phyloP scores from a whole-genome alignment of 2,888 invertebrate species.

The Romanomermis culicivorax region DNA sequence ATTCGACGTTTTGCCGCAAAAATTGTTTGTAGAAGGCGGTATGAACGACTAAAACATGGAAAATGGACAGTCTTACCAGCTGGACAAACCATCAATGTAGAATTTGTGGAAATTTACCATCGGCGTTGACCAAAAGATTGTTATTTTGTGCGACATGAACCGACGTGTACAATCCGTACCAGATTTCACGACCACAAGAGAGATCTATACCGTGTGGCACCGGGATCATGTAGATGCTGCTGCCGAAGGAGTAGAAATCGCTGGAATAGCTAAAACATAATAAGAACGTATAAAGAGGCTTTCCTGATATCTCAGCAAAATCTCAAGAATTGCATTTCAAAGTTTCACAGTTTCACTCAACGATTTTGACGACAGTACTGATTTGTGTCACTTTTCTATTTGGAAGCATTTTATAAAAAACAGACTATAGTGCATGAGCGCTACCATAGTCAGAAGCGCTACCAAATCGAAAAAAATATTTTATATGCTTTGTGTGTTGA shows the following conservation, averaged over 20 bases:
- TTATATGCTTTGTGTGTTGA: too few relatives aligned
- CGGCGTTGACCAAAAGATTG: constrained; percentile 20
- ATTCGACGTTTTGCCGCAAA: background rate
- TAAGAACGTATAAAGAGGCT: background rate
- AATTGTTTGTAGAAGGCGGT: constrained; percentile 78
- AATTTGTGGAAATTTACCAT: constrained; percentile 14
- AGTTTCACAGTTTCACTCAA: too few relatives aligned
- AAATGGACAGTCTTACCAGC: background rate
- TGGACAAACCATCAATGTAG: background rate
- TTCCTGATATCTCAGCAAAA: too few relatives aligned
- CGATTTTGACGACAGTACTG: too few relatives aligned
- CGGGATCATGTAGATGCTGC: background rate
- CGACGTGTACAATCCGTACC: constrained; percentile 25
- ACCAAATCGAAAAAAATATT: too few relatives aligned
- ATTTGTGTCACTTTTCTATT: too few relatives aligned
- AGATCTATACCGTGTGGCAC: constrained; percentile 12
- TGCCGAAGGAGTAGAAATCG: background rate
- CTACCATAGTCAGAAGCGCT: too few relatives aligned
- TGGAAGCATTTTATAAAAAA: too few relatives aligned
- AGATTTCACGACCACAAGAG: constrained; percentile 24
- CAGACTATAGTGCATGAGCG: too few relatives aligned
- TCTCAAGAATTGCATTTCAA: too few relatives aligned
- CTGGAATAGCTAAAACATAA: background rate
- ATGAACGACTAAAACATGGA: constrained; percentile 53
- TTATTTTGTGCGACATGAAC: constrained; percentile 19